Base-by-base conservation (phyloP, 2,888 invertebrate species). In the Oxycera nigricornis region DNA sequence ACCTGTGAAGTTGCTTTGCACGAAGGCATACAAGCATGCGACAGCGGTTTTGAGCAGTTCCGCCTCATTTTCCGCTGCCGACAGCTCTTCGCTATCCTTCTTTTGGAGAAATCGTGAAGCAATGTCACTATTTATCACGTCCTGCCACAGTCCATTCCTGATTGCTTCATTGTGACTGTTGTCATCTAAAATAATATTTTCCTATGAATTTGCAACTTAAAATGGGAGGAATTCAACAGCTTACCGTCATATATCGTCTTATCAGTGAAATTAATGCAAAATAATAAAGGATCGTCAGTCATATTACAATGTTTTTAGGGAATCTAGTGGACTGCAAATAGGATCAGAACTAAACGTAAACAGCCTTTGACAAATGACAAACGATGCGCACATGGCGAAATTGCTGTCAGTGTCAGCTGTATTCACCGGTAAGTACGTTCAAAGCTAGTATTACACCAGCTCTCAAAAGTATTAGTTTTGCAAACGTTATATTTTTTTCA, bases 1-100 rank as follows among this genome's bases (percentile, higher is more conserved):
- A 0, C 95, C 93, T 67, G 91, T 91, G 89, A 94, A 96, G 85
- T 96, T 96, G 72, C 88, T 88, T 82, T 94, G 92, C 72, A 94
- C 88, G 85, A 95, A 96, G 28, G 88, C 87, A 67, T 92, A 86
- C 30, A 94, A 85, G 78, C 91, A 88, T 41, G 91, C 88, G 20
- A 93, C 87, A 1, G 90, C 92, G 70, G 89, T 83, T 20, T 70
- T 6, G 9, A 70, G 31, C 11, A n/a, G 17, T 30, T 70, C 52
- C 20, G 20, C 24, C 9, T 1, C 24, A 39, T 7, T 39, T 9
- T 39, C 39, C 2, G 20, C 6, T 6, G 3, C 22, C 20, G 20
- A 24, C 20, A 20, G 20, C 3, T 46, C 14, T n/a, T 14, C 4
- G 35, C 11, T 35, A 7, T 11, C 46, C 46, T 14, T 46, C n/a